phyloP scores from a whole-genome alignment of 2,888 invertebrate species.

The Tetragonula carbonaria region DNA sequence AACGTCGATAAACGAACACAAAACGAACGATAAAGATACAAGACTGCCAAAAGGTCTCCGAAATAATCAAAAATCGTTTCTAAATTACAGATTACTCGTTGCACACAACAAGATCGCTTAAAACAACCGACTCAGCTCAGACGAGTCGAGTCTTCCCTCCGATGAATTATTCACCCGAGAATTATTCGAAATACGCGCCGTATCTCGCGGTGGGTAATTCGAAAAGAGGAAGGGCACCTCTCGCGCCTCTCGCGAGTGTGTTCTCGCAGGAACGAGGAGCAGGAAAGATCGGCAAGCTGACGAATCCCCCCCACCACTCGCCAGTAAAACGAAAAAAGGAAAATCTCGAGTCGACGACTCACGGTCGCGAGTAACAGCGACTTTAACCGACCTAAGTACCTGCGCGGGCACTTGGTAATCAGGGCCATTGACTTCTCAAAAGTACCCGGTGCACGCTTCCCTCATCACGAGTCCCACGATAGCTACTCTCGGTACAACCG shows the following conservation, averaged over 20 bases:
- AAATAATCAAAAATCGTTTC: too few relatives aligned
- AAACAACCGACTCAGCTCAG: too few relatives aligned
- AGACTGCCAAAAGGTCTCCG: too few relatives aligned
- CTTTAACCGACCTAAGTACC: constrained; percentile 61
- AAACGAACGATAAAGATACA: too few relatives aligned
- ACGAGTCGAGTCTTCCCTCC: too few relatives aligned
- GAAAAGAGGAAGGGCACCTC: not conserved
- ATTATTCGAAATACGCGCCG: too few relatives aligned
- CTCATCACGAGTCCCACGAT: constrained; percentile 56
- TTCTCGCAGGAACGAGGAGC: not conserved
- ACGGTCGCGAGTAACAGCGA: constrained; percentile 56
- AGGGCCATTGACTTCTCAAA: constrained; percentile 70
- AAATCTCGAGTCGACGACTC: constrained; percentile 43
- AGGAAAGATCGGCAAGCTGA: constrained; percentile 1
- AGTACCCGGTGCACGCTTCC: constrained; percentile 58
- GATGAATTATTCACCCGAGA: too few relatives aligned
- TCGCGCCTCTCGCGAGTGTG: too few relatives aligned
- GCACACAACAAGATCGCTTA: too few relatives aligned
- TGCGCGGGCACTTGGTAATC: constrained; percentile 64
- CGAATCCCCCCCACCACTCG: not conserved
- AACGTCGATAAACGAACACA: too few relatives aligned
- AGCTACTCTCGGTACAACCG: constrained; percentile 46
- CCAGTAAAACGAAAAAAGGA: constrained; percentile 41
- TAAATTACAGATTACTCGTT: too few relatives aligned
- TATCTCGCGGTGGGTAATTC: not conserved